These are phyloP conservation scores for Oopsacas minuta DNA, from an alignment of 37 sponge, comb jelly and placozoan genomes.

Conservation along the genomic window DNA sequence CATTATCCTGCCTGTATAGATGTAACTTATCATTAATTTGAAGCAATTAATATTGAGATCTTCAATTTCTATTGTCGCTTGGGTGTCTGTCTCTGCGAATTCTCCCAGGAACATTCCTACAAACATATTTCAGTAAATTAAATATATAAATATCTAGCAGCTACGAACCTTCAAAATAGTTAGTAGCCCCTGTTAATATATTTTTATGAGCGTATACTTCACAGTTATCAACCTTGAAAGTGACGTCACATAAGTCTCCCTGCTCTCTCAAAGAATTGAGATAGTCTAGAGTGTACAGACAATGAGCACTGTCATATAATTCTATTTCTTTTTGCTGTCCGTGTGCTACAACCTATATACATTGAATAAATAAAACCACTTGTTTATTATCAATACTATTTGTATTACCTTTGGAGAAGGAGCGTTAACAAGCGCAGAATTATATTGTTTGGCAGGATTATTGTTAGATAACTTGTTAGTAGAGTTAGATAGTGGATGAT, in stretches of 20 bases:
- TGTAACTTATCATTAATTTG: slow-evolving; percentile 36
- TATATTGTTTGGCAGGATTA: too few relatives aligned
- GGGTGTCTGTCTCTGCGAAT: slow-evolving; percentile 32
- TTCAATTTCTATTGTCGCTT: slow-evolving; percentile 36
- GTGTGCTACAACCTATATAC: background rate
- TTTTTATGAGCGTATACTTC: slow-evolving; percentile 48
- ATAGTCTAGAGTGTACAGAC: slow-evolving; percentile 31
- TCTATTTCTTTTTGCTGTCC: slow-evolving; percentile 22
- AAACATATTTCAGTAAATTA: background rate
- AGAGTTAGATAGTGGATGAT: background rate
- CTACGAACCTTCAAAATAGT: slow-evolving; percentile 38
- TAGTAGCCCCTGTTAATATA: slow-evolving; percentile 46
- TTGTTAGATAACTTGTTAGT: background rate
- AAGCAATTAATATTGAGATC: slow-evolving; percentile 42
- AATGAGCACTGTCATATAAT: slow-evolving; percentile 44
- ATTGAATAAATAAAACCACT: too few relatives aligned
- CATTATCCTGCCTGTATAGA: slow-evolving; percentile 50
- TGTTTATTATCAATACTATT: too few relatives aligned
- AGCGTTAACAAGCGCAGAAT: background rate
- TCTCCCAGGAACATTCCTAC: slow-evolving; percentile 53
- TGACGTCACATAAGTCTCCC: slow-evolving; percentile 57
- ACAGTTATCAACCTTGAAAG: slow-evolving; percentile 15
- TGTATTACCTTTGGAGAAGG: background rate
- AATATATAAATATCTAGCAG: background rate
- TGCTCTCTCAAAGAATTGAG: slow-evolving; percentile 38